Base-by-base conservation (phyloP, 2,888 invertebrate species). In the Holacanthella duospinosa region DNA sequence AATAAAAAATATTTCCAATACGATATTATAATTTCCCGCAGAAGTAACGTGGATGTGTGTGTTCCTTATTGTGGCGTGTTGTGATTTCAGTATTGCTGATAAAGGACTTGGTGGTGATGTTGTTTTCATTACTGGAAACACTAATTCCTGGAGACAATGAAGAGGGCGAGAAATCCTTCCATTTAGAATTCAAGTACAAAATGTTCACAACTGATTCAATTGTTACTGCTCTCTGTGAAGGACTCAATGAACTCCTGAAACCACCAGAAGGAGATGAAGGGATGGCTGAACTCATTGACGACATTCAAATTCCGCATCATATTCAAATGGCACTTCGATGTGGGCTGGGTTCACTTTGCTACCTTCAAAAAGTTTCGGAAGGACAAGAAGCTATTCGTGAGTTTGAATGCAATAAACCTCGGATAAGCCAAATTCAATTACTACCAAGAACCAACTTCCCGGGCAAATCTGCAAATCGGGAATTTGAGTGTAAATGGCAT, bases 241-340 rank as follows among this genome's bases (percentile, higher is more conserved):
- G 68, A 2, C 54, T 72, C n/a, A 67, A 65, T 2, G 72, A 72
- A 60, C 60, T 72, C 4, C 43, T 72, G 57, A 72, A 72, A 59
- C 60, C 66, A 43, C 65, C 69, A 0, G 64, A 67, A 19, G 66
- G 66, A 55, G 55, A 66, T 54, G 26, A 53, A 58, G 43, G 43
- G 54, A 21, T 57, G 26, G 25, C 6, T 2, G 59, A 63, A 19
- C 58, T 58, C 6, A 62, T 63, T 29, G 66, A 66, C 61, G 66
- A 65, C 1, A 53, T 65, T 24, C 66, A 66, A 26, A 61, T 70
- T 54, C 70, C 68, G 2, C 64, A 65, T 21, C 71, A 68, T 56
- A 62, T 72, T 6, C 72, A 72, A 62, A 66, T 61, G 12, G 67
- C 68, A 4, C 64, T 54, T 21, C 43, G 61, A 54, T 3, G 19